These are phyloP conservation scores for Temnothorax rugatulus DNA, from an alignment of 2,888 invertebrate species.

Conservation along the genomic window DNA sequence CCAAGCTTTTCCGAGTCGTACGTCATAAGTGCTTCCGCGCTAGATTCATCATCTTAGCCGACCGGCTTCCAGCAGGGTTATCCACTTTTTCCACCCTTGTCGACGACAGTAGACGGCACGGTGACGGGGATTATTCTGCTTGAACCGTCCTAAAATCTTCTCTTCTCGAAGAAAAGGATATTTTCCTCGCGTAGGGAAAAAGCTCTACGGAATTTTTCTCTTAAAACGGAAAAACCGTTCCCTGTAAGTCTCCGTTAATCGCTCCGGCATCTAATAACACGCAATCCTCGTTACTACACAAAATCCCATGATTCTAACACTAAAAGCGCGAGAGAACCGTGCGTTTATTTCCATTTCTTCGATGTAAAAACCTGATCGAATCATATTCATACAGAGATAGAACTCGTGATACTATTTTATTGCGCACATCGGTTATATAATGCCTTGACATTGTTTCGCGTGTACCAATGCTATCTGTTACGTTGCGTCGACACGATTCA, in stretches of 20 bases:
- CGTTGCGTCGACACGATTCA: conserved; percentile 36
- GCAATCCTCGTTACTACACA: not conserved
- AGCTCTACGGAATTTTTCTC: conserved; percentile 13
- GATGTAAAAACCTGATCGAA: conserved; percentile 19
- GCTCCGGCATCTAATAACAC: conserved; percentile 26
- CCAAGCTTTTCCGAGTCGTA: conserved; percentile 80
- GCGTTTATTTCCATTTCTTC: conserved; percentile 2
- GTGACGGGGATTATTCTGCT: conserved; percentile 78
- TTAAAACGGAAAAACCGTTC: conserved; percentile 21
- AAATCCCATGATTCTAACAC: not conserved
- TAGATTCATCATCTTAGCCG: conserved; percentile 85
- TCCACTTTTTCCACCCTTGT: conserved; percentile 82
- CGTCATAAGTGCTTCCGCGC: conserved; percentile 86
- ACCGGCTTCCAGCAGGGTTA: conserved; percentile 79
- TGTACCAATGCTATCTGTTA: conserved; percentile 39
- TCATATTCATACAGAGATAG: not conserved
- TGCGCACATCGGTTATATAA: conserved; percentile 22
- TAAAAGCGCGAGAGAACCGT: not conserved
- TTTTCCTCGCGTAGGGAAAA: conserved; percentile 58
- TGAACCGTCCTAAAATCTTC: conserved; percentile 72
- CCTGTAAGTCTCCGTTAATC: conserved; percentile 1
- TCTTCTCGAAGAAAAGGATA: conserved; percentile 68
- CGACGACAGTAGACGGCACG: conserved; percentile 75
- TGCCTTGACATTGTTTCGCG: conserved; percentile 31
- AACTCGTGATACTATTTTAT: conserved; percentile 26